Base-by-base conservation (phyloP, 92 coral and sea anemone species). In the Palythoa grandis region DNA sequence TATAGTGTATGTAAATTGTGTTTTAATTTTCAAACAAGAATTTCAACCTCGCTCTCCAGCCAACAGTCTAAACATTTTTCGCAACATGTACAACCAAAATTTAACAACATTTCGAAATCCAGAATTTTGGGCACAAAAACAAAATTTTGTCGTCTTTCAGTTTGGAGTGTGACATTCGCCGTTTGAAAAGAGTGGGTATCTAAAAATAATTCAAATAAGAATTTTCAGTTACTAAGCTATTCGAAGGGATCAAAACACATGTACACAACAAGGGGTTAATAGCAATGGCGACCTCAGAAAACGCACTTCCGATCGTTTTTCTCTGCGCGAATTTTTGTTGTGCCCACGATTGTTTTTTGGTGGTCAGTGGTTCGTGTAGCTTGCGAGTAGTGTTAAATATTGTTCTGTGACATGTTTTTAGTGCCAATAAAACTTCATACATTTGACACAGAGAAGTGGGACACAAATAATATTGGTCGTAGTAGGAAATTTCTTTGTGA, bases 1-100 rank as follows among this genome's bases (percentile, higher is more conserved):
- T 38, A n/a, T 38, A n/a, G 37, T 3, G 12, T 63, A 52, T 80
- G 85, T 65, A 65, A 80, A 65, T 48, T 66, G n/a, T 66, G 52
- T 80, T 79, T 35, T 61, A 79, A 80, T 80, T 66, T 80, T 80
- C 74, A 80, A 63, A 80, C 85, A 80, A 80, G 65, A 65, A 66
- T 54, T 76, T 76, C 82, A 52, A 53, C 48, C 15, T 56, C 53
- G 82, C 25, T 76, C 65, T 66, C 60, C 69, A 2, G 6, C 7
- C 73, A 22, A 24, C 8, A 40, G 43, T 19, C 39, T 43, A 80
- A 65, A 80, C 74, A 80, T 63, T 80, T 68, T 80, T 79, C 40
- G n/a, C 57, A 11, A 65, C 14, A 63, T 61, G 65, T n/a, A 65
- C 2, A 43, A 16, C 39, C 40, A 56, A 20, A 74, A 76, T 15